A percentile compares a stretch with the other conserved stretches of the same genome.
Conservation (phyloP, 2,888 invertebrate genomes). For the Tachina grossa region DNA sequence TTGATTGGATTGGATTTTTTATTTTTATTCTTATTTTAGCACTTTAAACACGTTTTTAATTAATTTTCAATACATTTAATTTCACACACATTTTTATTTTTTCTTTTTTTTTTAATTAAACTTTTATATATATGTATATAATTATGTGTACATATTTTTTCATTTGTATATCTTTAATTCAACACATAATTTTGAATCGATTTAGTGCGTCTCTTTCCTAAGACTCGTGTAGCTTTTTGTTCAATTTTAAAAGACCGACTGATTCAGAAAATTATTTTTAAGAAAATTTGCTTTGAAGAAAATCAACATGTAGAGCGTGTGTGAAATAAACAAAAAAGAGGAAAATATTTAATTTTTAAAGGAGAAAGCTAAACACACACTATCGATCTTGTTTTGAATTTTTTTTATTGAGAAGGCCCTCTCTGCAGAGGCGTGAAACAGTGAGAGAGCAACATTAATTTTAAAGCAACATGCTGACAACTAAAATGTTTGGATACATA, state of each 20-base stretch:
- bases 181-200: constrained; percentile 19
- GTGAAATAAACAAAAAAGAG: constrained; percentile 46
- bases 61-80: neutral
- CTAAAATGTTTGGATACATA: too few relatives aligned
- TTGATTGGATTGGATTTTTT: too few relatives aligned
- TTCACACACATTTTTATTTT: neutral
- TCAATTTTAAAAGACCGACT: constrained; percentile 69
- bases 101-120: neutral
- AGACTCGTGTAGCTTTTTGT: constrained; percentile 64
- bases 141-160: constrained; percentile 19
- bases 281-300: constrained; percentile 58
- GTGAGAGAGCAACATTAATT: too few relatives aligned
- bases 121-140: neutral
- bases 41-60: neutral
- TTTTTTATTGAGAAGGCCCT: neutral
- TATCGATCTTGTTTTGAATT: neutral
- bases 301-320: constrained; percentile 35
- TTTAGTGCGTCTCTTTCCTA: constrained; percentile 39
- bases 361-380: neutral
- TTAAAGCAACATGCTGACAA: too few relatives aligned
- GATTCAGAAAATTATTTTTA: constrained; percentile 65
- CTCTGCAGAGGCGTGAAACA: too few relatives aligned
- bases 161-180: neutral
- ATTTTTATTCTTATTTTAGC: neutral
- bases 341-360: constrained; percentile 9